phyloP scores from a whole-genome alignment of 2,113 vertebrate genomes.

The Sciurus niger region DNA sequence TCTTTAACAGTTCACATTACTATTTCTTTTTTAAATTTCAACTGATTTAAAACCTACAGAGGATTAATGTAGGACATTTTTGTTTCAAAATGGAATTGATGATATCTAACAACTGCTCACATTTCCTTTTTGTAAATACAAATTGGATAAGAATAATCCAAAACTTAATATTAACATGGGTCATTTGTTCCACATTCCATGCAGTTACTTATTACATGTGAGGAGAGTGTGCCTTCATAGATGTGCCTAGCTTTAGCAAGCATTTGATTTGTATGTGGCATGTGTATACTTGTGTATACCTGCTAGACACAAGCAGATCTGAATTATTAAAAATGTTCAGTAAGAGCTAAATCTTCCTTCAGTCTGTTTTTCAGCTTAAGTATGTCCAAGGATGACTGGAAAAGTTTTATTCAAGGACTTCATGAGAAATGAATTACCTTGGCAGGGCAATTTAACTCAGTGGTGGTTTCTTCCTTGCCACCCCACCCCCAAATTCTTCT shows the following conservation, averaged over 20 bases:
- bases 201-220: not conserved
- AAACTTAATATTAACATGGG: not conserved
- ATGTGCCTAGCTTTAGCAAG: not conserved
- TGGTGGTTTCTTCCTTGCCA: not conserved
- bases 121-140: constrained; percentile 63
- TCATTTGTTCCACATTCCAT: constrained; percentile 16
- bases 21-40: not conserved
- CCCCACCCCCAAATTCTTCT: not conserved
- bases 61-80: not conserved
- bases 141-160: constrained; percentile 35
- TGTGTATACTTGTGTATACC: not conserved
- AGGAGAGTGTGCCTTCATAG: not conserved
- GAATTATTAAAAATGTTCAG: not conserved
- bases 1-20: not conserved
- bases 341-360: not conserved
- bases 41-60: constrained; percentile 35
- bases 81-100: constrained; percentile 38
- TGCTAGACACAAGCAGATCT: not conserved
- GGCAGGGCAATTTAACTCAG: not conserved
- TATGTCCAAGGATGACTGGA: not conserved
- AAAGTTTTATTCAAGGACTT: not conserved
- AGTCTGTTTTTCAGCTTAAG: not conserved
- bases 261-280: not conserved
- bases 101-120: not conserved
- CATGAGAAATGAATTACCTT: constrained; percentile 33